Base-by-base conservation (phyloP, 1,140 invertebrate species). In the Cylas formicarius region DNA sequence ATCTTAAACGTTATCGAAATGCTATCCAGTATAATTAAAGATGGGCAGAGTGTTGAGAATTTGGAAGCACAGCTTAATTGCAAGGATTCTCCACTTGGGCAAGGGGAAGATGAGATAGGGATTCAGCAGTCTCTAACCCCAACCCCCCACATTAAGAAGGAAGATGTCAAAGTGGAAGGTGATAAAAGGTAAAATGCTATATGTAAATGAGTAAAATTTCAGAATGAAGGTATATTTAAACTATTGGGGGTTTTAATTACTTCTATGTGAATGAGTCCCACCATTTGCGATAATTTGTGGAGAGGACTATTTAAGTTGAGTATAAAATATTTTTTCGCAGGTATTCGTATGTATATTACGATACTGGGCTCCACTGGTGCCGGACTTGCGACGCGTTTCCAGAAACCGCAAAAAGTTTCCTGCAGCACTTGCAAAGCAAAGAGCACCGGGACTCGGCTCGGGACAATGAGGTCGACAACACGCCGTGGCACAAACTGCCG, bases 281-380 rank as follows among this genome's bases (percentile, higher is more conserved):
- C n/a, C n/a, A n/a, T n/a, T n/a, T n/a, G n/a, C n/a, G n/a, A n/a
- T n/a, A n/a, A n/a, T n/a, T n/a, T n/a, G n/a, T n/a, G n/a, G n/a
- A n/a, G n/a, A n/a, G n/a, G n/a, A n/a, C n/a, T n/a, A n/a, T n/a
- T n/a, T n/a, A n/a, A n/a, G n/a, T n/a, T n/a, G n/a, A n/a, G n/a
- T n/a, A n/a, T n/a, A n/a, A n/a, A n/a, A n/a, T n/a, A 11, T 39
- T 48, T 14, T 16, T 13, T 41, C 36, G 5, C 27, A 48, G 46
- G 26, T 33, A 11, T 33, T 39, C 34, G 74, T 84, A 84, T 59
- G 78, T 86, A 21, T 84, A 87, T 67, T 90, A 85, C 59, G 87
- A 90, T 69, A 84, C 85, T 1, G 85, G 88, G 67, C 80, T 86
- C 69, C 85, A 90, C 67, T 90, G 87, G 87, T 90, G 87, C 65